A percentile compares a stretch with the other conserved stretches of the same genome.
Evolutionary conservation across 2,888 invertebrate species (phyloP).

Genomic region (Callyntrura guangdongensis): DNA sequence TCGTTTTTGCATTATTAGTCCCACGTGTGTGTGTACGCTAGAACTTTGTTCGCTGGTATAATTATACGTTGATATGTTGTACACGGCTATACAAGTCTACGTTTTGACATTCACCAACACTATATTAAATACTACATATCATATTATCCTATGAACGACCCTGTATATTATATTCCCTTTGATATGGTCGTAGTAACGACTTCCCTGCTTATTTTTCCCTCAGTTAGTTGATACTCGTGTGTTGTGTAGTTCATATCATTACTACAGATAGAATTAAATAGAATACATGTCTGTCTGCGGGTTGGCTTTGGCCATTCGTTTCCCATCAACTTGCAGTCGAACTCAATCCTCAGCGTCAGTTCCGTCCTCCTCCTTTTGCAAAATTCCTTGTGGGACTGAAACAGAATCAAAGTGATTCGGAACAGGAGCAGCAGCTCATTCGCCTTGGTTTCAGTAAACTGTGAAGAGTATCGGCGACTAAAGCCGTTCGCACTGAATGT

Average conservation of each 20-base stretch:
- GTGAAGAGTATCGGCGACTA: background rate
- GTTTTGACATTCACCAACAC: constrained; percentile 27
- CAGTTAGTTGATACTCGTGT: background rate
- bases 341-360: constrained; percentile 30
- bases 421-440: background rate
- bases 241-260: background rate
- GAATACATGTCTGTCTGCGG: background rate
- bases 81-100: background rate
- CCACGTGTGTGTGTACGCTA: constrained; percentile 57
- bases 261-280: constrained; percentile 28
- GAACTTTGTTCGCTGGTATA: constrained; percentile 52
- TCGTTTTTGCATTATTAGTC: constrained; percentile 53
- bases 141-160: background rate
- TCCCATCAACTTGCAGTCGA: background rate
- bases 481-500: too few species aligned
- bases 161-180: background rate
- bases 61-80: constrained; percentile 55
- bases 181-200: constrained; percentile 44
- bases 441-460: background rate
- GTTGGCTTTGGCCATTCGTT: background rate
- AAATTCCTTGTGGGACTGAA: constrained; percentile 44
- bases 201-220: background rate
- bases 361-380: background rate
- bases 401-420: constrained; percentile 25
- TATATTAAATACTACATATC: too few species aligned